These are phyloP conservation scores for Heliangelus exortis DNA, from an alignment of 2,797 vertebrate species.

Conservation along the genomic window DNA sequence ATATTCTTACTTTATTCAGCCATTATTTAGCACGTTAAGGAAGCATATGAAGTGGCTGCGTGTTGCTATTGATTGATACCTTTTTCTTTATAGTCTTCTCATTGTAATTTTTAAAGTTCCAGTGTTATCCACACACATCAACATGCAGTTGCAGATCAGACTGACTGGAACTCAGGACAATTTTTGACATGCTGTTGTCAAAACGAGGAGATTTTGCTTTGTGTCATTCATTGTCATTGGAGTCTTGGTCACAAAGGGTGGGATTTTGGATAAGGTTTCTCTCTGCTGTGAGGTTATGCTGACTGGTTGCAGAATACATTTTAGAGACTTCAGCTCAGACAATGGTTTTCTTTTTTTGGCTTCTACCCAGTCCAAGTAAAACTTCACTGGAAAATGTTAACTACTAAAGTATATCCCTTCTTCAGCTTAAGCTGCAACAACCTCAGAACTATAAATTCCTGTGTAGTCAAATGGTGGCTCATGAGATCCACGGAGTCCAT, in stretches of 20 bases:
- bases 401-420: not conserved
- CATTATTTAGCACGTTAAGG: conserved; percentile 15
- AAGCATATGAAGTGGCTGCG: not conserved
- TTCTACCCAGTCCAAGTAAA: not conserved
- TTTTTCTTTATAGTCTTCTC: not conserved
- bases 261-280: not conserved
- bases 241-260: not conserved
- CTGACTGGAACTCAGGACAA: not conserved
- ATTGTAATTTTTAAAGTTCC: not conserved
- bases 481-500: not conserved
- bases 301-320: not conserved
- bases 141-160: not conserved
- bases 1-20: not conserved
- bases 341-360: conserved; percentile 5
- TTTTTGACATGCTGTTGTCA: not conserved
- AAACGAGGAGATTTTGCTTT: not conserved
- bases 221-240: not conserved
- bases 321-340: not conserved
- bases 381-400: conserved; percentile 13
- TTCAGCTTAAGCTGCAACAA: not conserved
- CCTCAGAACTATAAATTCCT: not conserved
- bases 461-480: conserved; percentile 9
- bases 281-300: not conserved
- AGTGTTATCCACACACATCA: not conserved
- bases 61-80: not conserved